Conservation (phyloP, 2,797 vertebrate genomes). For the Galaxias olidus region DNA sequence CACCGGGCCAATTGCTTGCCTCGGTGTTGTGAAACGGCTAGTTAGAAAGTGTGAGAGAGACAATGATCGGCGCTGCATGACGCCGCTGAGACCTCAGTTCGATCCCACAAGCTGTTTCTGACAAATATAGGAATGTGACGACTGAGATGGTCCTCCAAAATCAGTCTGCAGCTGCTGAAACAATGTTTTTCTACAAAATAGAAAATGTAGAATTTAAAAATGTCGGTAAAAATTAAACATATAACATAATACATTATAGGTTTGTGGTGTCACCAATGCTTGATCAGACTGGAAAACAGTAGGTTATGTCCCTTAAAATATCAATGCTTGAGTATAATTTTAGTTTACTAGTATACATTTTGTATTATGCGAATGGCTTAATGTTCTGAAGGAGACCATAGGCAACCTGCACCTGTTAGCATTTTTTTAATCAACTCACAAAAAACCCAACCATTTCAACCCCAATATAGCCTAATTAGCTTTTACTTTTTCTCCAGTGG, state of each 20-base stretch:
- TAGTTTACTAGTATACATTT: too few relatives aligned
- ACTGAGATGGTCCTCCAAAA: background rate
- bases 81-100: slow-evolving; percentile 55
- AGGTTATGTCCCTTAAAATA: too few relatives aligned
- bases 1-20: slow-evolving; percentile 55
- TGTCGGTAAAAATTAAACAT: too few relatives aligned
- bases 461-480: slow-evolving; percentile 29
- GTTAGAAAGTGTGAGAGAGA: slow-evolving; percentile 80
- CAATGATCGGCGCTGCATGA: slow-evolving; percentile 75
- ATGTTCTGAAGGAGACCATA: slow-evolving; percentile 30
- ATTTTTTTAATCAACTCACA: slow-evolving; percentile 68
- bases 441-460: slow-evolving; percentile 36
- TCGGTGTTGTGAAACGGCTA: slow-evolving; percentile 71
- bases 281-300: too few relatives aligned
- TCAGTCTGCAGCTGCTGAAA: slow-evolving; percentile 1
- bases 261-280: too few relatives aligned
- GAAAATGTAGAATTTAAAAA: too few relatives aligned
- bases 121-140: slow-evolving; percentile 1
- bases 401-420: slow-evolving; percentile 65
- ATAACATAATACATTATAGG: too few relatives aligned
- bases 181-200: background rate
- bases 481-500: slow-evolving; percentile 33
- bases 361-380: too few relatives aligned
- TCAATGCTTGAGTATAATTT: too few relatives aligned
- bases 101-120: background rate